phyloP scores from a whole-genome alignment of 2,888 invertebrate species.

The Cyclophora albipunctata region DNA sequence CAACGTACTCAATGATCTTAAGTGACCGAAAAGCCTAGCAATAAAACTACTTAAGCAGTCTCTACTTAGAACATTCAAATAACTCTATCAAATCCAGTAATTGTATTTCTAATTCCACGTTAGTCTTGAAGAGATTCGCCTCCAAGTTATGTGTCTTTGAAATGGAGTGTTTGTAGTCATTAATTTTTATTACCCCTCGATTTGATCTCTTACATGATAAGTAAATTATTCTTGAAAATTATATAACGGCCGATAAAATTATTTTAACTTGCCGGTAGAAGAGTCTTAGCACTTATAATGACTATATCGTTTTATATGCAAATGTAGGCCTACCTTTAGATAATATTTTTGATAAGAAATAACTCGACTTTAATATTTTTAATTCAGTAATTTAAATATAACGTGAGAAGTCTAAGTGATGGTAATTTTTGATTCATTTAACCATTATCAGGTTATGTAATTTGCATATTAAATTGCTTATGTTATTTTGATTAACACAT shows the following conservation, averaged over 20 bases:
- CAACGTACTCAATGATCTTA: too few species aligned
- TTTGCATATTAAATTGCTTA: constrained; percentile 1
- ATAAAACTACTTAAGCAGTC: too few species aligned
- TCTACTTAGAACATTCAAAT: background rate
- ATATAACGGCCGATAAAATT: constrained; percentile 21
- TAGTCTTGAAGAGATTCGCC: constrained; percentile 37
- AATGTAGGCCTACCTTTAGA: constrained; percentile 16
- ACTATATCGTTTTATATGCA: constrained; percentile 19
- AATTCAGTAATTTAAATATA: constrained; percentile 15
- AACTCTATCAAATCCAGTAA: constrained; percentile 10
- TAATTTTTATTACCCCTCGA: constrained; percentile 53
- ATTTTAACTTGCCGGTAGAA: constrained; percentile 19
- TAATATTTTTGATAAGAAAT: constrained; percentile 11
- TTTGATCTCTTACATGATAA: constrained; percentile 45
- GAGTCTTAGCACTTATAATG: constrained; percentile 27
- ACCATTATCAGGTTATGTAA: constrained; percentile 11
- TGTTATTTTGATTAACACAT: background rate
- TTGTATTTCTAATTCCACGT: constrained; percentile 13
- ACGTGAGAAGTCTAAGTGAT: constrained; percentile 14
- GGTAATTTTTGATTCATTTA: constrained; percentile 11
- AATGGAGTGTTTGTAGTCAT: constrained; percentile 61
- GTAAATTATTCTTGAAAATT: constrained; percentile 25
- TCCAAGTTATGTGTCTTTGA: constrained; percentile 43
- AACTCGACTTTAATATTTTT: constrained; percentile 5
- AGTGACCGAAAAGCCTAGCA: too few species aligned